Evolutionary conservation across 2,888 invertebrate genomes (phyloP), one percentile per base, ranked within the genome.

Genomic region (Trichopoda pennipes): DNA sequence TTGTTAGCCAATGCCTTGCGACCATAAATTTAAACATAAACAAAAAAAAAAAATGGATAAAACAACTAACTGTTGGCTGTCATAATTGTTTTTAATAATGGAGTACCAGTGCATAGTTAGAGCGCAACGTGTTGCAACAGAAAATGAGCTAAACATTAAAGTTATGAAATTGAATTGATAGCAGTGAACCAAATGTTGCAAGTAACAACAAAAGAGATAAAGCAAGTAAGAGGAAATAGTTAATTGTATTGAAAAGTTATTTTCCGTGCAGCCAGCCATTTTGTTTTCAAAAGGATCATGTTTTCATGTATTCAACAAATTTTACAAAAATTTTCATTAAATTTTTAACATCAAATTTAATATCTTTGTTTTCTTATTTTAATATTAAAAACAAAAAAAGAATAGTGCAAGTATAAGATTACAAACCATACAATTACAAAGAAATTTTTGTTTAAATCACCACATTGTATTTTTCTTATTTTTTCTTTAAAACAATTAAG

Each of bases 1-100:
- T 79, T 79, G 79, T 80, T 82, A 47, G 75, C 75, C 79, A 82
- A 80, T 72, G 63, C 78, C 78, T 78, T 79, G 73, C 47, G 53
- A 73, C 73, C 60, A 68, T 60, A 47, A 73, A 44, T 44, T 58
- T 60, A 9, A 60, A 47, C 7, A 21, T 17, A 38, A 61, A 14
- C 51, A 44, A 12, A 19, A 55, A 68, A 49, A n/a, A 60, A 47
- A 51, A 51, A 44, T 12, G 23, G n/a, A 55, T 44, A n/a, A n/a
- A 55, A 51, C 28, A 69, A 28, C 42, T 44, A 58, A 42, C 60
- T 23, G 38, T 21, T 23, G 69, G 23, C 70, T 70, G 69, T 77
- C 77, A 77, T 70, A 77, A 77, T 77, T 77, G 77, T 64, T 76
- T 72, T 55, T 61, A 81, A 77, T 81, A 77, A 72, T 72, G 76